phyloP scores from a whole-genome alignment of 2,797 vertebrate genomes.

The Sebastes diploproa region DNA sequence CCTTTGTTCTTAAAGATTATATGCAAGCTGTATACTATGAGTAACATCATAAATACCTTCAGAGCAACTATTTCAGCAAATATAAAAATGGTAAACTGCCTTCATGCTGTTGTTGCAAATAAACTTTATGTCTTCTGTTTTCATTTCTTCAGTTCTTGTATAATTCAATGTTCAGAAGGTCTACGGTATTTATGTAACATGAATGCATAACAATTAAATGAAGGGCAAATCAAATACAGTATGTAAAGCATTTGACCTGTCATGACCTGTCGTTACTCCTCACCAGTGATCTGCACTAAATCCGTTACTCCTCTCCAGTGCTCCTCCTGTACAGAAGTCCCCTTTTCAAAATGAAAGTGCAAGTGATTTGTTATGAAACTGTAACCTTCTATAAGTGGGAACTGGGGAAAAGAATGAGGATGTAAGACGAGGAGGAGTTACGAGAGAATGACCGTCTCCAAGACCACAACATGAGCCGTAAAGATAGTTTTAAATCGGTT shows the following conservation, averaged over 20 bases:
- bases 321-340: background rate
- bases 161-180: background rate
- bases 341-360: conserved; percentile 13
- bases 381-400: conserved; percentile 13
- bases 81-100: background rate
- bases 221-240: background rate
- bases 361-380: conserved; percentile 18
- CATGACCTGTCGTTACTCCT: too few species aligned
- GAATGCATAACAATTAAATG: background rate
- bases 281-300: background rate
- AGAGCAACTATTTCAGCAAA: background rate
- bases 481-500: background rate
- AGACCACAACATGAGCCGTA: background rate
- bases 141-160: background rate
- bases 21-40: background rate
- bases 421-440: conserved; percentile 24
- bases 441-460: background rate
- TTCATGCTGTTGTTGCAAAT: background rate
- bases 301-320: background rate
- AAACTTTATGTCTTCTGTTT: background rate
- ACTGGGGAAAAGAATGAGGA: conserved; percentile 48
- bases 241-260: background rate
- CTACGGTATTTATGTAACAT: background rate
- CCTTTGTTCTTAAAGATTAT: background rate
- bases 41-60: background rate